Conservation (phyloP, 2,113 vertebrate genomes). For the Pimephales promelas region DNA sequence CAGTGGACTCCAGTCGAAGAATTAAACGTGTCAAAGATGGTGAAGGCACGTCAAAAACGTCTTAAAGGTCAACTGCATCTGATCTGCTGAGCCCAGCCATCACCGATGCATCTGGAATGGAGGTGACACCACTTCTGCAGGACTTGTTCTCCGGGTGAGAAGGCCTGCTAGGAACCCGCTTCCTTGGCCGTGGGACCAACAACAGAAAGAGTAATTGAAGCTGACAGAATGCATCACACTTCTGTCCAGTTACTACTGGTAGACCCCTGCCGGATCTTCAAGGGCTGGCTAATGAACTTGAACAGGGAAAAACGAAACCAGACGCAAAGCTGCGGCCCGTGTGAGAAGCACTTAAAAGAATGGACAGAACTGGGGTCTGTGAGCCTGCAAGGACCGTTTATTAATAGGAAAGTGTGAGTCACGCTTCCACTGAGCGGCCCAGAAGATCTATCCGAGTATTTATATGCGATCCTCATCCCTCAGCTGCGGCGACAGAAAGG, state of each 20-base stretch:
- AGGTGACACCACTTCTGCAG: conserved; percentile 40
- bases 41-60: conserved; percentile 34
- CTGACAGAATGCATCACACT: conserved; percentile 49
- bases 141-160: conserved; percentile 28
- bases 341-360: conserved; percentile 41
- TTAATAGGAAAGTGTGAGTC: conserved; percentile 53
- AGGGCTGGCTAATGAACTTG: conserved; percentile 36
- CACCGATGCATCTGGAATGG: conserved; percentile 42
- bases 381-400: conserved; percentile 42
- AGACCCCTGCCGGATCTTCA: conserved; percentile 28
- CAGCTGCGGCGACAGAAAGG: conserved; percentile 30
- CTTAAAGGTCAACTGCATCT: conserved; percentile 42
- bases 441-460: conserved; percentile 52
- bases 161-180: conserved; percentile 26
- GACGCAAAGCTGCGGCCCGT: conserved; percentile 24
- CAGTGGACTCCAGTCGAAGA: conserved; percentile 2
- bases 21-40: background rate
- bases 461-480: conserved; percentile 23
- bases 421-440: conserved; percentile 45
- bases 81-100: conserved; percentile 37
- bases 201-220: conserved; percentile 32
- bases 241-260: conserved; percentile 43
- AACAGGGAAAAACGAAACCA: conserved; percentile 32
- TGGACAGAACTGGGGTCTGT: conserved; percentile 24
- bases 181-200: conserved; percentile 18